phyloP scores from a whole-genome alignment of 2,113 vertebrate species.

The Trogon surrucura region DNA sequence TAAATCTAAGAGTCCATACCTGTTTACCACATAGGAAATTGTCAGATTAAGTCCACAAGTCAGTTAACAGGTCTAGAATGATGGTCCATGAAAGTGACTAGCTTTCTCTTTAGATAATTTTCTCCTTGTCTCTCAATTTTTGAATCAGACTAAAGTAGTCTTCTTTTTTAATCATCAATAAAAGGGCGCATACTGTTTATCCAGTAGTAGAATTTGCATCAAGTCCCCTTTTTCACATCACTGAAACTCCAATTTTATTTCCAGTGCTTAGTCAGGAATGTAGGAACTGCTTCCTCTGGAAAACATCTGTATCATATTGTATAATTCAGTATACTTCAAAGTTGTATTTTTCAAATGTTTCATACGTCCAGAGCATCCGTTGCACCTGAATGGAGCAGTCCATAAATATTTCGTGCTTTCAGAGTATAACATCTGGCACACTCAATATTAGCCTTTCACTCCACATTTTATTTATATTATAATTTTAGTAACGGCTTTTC shows the following conservation, averaged over 20 bases:
- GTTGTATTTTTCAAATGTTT: background rate
- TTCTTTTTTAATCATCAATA: background rate
- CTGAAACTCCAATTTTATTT: background rate
- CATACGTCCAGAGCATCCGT: background rate
- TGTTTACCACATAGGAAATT: background rate
- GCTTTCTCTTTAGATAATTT: background rate
- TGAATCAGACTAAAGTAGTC: background rate
- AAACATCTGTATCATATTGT: conserved; percentile 10
- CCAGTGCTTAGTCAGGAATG: background rate
- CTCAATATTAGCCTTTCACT: background rate
- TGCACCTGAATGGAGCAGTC: background rate
- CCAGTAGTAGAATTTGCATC: background rate
- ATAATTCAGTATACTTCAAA: conserved; percentile 13
- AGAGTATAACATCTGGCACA: background rate
- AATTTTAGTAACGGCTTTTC: conserved; percentile 10
- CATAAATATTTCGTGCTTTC: conserved; percentile 33
- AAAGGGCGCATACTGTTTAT: background rate
- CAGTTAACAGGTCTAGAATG: background rate
- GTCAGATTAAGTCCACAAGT: background rate
- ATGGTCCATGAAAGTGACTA: background rate
- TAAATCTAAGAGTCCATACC: background rate
- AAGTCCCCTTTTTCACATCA: background rate
- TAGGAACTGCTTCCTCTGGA: background rate
- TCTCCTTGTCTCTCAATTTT: background rate
- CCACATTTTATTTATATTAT: conserved; percentile 11